These are phyloP conservation scores for Sebastes aleutianus DNA, from an alignment of 2,797 vertebrate genomes.

Conservation along the genomic window DNA sequence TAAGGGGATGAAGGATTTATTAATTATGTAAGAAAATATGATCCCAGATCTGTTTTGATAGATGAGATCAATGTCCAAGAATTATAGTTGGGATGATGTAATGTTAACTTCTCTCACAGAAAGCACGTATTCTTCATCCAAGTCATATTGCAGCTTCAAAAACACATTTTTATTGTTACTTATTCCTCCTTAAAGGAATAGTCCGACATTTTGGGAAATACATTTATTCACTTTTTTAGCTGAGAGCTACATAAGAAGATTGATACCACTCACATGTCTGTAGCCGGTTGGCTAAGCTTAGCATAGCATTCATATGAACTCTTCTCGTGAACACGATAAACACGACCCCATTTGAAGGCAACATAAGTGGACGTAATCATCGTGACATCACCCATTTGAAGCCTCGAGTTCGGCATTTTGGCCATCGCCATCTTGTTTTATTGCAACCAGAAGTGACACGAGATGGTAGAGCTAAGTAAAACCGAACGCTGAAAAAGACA, in stretches of 20 bases:
- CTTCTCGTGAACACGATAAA: no score
- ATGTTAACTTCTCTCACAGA: background rate
- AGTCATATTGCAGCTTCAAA: background rate
- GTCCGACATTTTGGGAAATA: no score
- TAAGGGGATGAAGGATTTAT: background rate
- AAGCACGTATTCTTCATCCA: background rate
- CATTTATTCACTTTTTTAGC: no score
- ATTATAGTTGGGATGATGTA: background rate
- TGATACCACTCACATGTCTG: background rate
- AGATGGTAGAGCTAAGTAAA: no score
- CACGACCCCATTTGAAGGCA: no score
- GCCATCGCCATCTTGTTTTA: accelerated
- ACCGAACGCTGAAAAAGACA: no score
- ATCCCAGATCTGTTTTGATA: background rate
- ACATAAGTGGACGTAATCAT: no score
- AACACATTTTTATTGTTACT: background rate
- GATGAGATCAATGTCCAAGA: background rate
- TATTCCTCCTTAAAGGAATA: background rate
- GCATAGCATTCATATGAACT: background rate
- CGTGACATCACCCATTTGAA: no score
- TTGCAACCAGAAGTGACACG: no score
- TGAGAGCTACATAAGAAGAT: background rate
- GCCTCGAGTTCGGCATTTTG: no score
- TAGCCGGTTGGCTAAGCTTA: background rate
- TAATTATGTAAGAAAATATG: background rate